Base-by-base conservation (phyloP, 1,140 invertebrate genomes). In the Bombus polaris region DNA sequence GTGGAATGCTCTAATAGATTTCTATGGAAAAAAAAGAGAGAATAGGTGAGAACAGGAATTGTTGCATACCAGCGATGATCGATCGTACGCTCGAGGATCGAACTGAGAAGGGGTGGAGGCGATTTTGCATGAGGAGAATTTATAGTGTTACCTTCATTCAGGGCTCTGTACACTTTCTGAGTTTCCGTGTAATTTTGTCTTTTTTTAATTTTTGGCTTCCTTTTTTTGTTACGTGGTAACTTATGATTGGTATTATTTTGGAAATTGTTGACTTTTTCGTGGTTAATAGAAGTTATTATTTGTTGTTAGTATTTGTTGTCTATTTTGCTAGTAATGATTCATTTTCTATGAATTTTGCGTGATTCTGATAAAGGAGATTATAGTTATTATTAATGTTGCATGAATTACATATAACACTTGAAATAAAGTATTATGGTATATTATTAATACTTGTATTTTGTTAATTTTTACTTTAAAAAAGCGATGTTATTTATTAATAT, bases 1-100 rank as follows among this genome's bases (percentile, higher is more conserved):
- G 62, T 57, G 53, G 35, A 59, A 76, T 76, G 35, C 25, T n/a
- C 15, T 62, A 89, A 86, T 89, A 88, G 88, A 90, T 68, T 74
- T 90, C 89, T 87, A 90, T 81, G 84, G 84, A 89, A 39, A 42
- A 42, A n/a, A 25, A 28, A 42, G 1, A 22, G 39, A 22, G 22
- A 42, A 37, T 9, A 85, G 88, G 88, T 80, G 85, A 84, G 84
- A 89, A 68, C 12, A 89, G 68, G 65, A 35, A 68, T 87, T 88
- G 5, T 72, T 86, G 79, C 79, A 73, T 83, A 88, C 75, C 83
- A 83, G 87, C 83, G 72, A 42, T 57, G 77, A 74, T 83, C 82
- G 86, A 72, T 76, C 65, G 44, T 87, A 32, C 62, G 65, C 15
- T 66, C 76, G 86, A 89, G 76, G 42, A 57, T 88, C 82, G 76